Base-by-base conservation (phyloP, 1,140 invertebrate genomes). In the Drosophila nikananu region DNA sequence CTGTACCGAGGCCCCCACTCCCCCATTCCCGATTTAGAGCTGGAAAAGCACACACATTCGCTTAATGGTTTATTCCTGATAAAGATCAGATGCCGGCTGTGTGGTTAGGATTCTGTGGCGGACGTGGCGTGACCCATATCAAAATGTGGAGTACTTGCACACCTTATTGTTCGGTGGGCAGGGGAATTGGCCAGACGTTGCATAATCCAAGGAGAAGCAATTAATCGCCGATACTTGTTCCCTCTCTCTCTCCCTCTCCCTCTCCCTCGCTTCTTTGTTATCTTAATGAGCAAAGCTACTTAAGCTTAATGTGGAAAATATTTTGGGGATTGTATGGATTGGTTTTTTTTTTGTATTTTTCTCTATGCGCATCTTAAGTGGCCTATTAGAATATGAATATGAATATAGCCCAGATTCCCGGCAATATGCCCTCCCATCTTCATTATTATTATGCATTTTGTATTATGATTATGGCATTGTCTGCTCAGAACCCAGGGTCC, bases 341-440 rank as follows among this genome's bases (percentile, higher is more conserved):
- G 72, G 32, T 73, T 70, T 82, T 60, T 62, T 19, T 48, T 60
- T 62, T 19, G 42, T 71, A 61, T 48, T 25, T 48, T 17, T 23
- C 25, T 32, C 12, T 25, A 27, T 52, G 19, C 75, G 81, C 80
- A 83, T 83, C 70, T 83, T 76, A 83, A 83, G 81, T 83, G 80
- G 80, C 65, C 80, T 68, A 83, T 83, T 83, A 83, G 80, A 83
- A 83, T 83, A 83, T 83, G 80, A 83, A 83, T 83, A 83, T 83
- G 80, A 83, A 83, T 83, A 55, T 54, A 60, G 42, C 48, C 44
- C 37, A 51, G 35, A 39, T 57, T 23, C 32, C 52, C 27, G 10
- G 27, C 25, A 42, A 32, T 52, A 32, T 52, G 23, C 48, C 51
- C 63, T 60, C 10, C 10, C 49, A 58, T 72, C 72, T 82, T 82